Conservation (phyloP, 2,888 invertebrate genomes). For the Alitta virens region DNA sequence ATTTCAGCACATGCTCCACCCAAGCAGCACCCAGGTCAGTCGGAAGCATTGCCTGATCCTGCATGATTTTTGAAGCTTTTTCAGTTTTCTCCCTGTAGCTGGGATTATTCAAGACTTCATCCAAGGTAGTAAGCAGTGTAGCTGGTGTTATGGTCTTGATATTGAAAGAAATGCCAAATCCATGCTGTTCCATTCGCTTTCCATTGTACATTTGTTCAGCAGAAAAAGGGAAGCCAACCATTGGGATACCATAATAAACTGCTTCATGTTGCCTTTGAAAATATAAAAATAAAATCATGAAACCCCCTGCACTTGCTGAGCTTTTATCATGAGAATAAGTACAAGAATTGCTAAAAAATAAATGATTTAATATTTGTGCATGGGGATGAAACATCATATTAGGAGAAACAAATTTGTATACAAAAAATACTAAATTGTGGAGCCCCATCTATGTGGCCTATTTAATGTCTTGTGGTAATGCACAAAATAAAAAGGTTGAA, state of each 20-base stretch:
- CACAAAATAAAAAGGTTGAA: no score
- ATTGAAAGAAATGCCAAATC: background rate
- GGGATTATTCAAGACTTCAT: background rate
- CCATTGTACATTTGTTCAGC: background rate
- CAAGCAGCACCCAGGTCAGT: background rate
- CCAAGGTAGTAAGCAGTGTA: background rate
- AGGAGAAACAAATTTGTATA: no score
- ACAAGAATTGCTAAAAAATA: no score
- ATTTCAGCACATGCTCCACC: constrained; percentile 5
- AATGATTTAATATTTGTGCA: no score
- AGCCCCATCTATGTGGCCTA: no score
- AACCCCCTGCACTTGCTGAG: no score
- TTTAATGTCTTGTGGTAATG: no score
- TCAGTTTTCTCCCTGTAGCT: background rate
- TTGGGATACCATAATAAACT: constrained; percentile 1
- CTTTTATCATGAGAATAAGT: no score
- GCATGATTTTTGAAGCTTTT: background rate
- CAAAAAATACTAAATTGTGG: no score
- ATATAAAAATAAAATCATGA: no score
- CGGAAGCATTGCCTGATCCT: background rate
- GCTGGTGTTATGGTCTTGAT: background rate
- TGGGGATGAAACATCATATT: no score
- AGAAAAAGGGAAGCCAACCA: background rate
- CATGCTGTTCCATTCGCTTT: background rate
- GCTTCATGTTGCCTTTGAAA: constrained; percentile 1